Evolutionary conservation across 2,888 invertebrate species (phyloP).

Genomic region (Elmis aenea): DNA sequence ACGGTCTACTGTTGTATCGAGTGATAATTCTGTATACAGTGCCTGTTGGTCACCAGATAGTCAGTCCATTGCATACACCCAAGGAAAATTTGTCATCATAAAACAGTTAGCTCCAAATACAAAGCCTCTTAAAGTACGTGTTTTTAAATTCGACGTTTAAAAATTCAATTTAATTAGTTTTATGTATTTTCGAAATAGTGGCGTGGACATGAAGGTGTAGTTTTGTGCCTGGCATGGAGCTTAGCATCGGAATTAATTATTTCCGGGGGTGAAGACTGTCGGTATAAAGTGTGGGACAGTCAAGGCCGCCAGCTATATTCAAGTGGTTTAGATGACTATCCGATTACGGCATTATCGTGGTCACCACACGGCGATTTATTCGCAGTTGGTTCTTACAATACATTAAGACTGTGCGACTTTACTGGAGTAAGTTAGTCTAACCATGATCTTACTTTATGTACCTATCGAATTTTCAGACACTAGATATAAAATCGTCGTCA

Average conservation of each 20-base stretch:
- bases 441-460: no score
- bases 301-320: conserved; percentile 84
- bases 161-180: neutral
- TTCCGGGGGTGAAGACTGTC: conserved; percentile 94
- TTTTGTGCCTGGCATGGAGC: conserved; percentile 93
- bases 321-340: conserved; percentile 81
- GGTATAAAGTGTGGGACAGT: conserved; percentile 80
- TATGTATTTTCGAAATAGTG: conserved; percentile 64
- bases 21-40: conserved; percentile 75
- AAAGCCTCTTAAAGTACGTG: conserved; percentile 62
- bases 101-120: conserved; percentile 71
- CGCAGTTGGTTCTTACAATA: conserved; percentile 89
- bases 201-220: conserved; percentile 93
- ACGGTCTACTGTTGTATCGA: conserved; percentile 79
- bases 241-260: conserved; percentile 84
- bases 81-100: conserved; percentile 61
- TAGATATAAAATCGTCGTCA: no score
- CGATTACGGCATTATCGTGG: conserved; percentile 89
- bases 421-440: conserved; percentile 69
- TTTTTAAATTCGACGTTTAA: neutral
- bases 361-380: conserved; percentile 87
- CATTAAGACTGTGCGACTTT: conserved; percentile 86
- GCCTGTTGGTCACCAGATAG: conserved; percentile 79
- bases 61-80: conserved; percentile 63
- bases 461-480: no score